Evolutionary conservation across 2,113 vertebrate genomes (phyloP).

Genomic region (Pollimyrus isidori): DNA sequence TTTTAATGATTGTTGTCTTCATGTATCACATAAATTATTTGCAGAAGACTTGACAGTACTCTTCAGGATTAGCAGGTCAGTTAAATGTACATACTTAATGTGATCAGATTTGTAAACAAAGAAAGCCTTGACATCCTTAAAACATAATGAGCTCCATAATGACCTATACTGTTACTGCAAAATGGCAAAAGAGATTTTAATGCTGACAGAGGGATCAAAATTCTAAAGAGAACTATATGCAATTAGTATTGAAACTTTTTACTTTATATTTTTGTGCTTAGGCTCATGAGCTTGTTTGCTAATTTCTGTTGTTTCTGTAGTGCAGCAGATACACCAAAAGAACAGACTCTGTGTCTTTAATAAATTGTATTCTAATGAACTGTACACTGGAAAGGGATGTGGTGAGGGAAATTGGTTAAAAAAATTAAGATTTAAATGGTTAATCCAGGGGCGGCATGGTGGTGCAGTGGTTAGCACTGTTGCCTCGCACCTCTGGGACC

Average conservation of each 20-base stretch:
- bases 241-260: not conserved
- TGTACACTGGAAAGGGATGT: not conserved
- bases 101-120: not conserved
- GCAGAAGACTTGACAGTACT: not conserved
- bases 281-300: not conserved
- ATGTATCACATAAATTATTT: not conserved
- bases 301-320: not conserved
- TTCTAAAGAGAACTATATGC: not conserved
- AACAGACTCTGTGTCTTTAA: not conserved
- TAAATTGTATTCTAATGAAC: not conserved
- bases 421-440: not conserved
- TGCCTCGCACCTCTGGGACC: too few species aligned
- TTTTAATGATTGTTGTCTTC: not conserved
- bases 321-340: not conserved
- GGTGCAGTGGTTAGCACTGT: too few species aligned
- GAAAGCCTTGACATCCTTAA: not conserved
- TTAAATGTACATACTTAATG: not conserved
- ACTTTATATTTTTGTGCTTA: not conserved
- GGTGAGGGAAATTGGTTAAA: not conserved
- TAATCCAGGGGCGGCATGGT: too few species aligned
- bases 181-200: not conserved
- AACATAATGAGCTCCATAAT: constrained; percentile 3
- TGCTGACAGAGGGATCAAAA: not conserved
- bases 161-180: not conserved
- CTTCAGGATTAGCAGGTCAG: not conserved